Conservation (phyloP, 2,888 invertebrate genomes). For the Hermaeophaga mercurialis region DNA sequence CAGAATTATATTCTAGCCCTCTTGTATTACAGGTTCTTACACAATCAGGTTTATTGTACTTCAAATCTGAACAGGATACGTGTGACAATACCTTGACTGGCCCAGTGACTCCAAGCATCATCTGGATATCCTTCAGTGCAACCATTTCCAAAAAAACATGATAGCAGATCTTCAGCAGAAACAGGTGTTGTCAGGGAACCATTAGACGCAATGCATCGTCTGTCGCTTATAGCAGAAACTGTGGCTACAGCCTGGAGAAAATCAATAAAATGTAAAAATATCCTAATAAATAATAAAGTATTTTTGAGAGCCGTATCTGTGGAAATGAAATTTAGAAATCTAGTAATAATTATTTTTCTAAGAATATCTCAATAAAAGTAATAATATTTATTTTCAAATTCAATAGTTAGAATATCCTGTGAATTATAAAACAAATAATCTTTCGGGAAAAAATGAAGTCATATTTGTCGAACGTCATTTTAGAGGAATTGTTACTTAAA, state of each 20-base stretch:
- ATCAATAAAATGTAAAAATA: too few species aligned
- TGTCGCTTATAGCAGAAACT: conserved; percentile 85
- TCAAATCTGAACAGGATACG: conserved; percentile 6
- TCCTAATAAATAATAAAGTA: too few species aligned
- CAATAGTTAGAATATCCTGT: too few species aligned
- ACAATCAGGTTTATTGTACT: conserved; percentile 21
- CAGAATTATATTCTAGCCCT: conserved; percentile 42
- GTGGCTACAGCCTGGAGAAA: conserved; percentile 79
- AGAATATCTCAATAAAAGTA: too few species aligned
- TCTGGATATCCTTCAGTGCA: conserved; percentile 82
- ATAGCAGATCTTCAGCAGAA: conserved; percentile 79
- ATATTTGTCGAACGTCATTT: too few species aligned
- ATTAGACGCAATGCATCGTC: conserved; percentile 78
- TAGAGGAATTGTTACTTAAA: too few species aligned
- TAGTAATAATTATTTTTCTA: too few species aligned
- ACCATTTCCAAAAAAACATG: conserved; percentile 78
- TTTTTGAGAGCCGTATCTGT: too few species aligned
- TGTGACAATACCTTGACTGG: conserved; percentile 78
- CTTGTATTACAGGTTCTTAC: conserved; percentile 32
- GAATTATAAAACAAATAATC: too few species aligned
- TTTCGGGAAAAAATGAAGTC: too few species aligned
- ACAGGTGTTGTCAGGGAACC: conserved; percentile 71
- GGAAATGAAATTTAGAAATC: too few species aligned
- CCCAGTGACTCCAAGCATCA: conserved; percentile 84
- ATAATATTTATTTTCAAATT: too few species aligned